Conservation (phyloP, 2,113 vertebrate species). For the Pituophis catenifer region DNA sequence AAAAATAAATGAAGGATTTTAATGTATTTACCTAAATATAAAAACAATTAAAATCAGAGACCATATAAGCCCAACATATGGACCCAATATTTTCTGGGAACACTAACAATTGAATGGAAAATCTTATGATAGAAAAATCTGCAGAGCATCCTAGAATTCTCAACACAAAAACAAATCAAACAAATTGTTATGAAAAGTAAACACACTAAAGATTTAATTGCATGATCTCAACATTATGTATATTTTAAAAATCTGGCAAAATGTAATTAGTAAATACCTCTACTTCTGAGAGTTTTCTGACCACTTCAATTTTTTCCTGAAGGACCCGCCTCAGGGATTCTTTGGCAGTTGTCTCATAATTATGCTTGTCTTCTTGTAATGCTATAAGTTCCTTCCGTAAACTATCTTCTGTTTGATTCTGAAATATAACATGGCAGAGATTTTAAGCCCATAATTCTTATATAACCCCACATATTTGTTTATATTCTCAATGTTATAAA, state of each 20-base stretch:
- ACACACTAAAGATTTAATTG: background rate
- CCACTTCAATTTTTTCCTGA: constrained; percentile 99
- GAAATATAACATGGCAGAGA: constrained; percentile 45
- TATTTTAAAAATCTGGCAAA: background rate
- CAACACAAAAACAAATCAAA: background rate
- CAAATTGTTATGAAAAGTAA: background rate
- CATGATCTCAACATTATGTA: background rate
- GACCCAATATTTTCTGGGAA: background rate
- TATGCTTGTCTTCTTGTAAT: constrained; percentile 97
- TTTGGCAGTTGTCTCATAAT: constrained; percentile 98
- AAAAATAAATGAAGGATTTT: background rate
- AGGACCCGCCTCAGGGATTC: constrained; percentile 97
- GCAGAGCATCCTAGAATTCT: background rate
- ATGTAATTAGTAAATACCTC: constrained; percentile 78
- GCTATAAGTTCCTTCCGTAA: constrained; percentile 94
- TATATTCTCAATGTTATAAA: constrained; percentile 3
- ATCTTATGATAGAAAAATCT: background rate
- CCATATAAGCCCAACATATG: background rate
- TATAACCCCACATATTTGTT: background rate
- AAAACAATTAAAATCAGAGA: background rate
- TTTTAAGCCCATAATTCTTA: background rate
- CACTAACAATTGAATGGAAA: background rate
- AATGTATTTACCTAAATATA: background rate
- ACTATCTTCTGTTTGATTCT: constrained; percentile 97
- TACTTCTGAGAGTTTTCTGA: constrained; percentile 96